Evolutionary conservation across 2,113 vertebrate species (phyloP).

Genomic region (Puntigrus tetrazona): DNA sequence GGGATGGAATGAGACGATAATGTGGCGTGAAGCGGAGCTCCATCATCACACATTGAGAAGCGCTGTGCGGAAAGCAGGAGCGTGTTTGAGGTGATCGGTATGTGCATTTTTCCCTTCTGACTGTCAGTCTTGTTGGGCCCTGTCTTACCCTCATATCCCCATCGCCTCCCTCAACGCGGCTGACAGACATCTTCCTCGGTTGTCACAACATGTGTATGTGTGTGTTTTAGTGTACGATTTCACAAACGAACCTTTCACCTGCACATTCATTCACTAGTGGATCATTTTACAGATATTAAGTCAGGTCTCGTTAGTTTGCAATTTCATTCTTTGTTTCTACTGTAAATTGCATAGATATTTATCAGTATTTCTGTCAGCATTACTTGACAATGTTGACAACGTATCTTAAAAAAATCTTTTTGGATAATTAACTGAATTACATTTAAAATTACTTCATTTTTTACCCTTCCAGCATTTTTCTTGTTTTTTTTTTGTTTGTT

Average conservation of each 20-base stretch:
- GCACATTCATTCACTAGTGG: neutral
- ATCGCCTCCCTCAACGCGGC: neutral
- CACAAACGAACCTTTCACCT: slow-evolving; percentile 11
- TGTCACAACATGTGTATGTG: slow-evolving; percentile 12
- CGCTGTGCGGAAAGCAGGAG: slow-evolving; percentile 6
- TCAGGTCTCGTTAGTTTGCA: neutral
- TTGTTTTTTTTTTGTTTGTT: neutral
- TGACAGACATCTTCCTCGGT: slow-evolving; percentile 12
- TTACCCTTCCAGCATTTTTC: neutral
- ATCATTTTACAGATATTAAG: slow-evolving; percentile 1
- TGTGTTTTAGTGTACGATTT: slow-evolving; percentile 30
- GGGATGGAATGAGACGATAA: neutral
- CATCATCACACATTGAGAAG: slow-evolving; percentile 39
- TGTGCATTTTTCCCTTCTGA: slow-evolving; percentile 28
- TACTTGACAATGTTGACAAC: no score
- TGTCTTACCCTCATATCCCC: slow-evolving; percentile 15
- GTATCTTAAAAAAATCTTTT: no score
- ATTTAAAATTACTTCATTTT: no score
- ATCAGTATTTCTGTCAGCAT: neutral
- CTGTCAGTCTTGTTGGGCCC: slow-evolving; percentile 22
- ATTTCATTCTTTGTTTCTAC: neutral
- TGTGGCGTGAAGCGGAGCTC: slow-evolving; percentile 20
- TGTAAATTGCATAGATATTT: neutral
- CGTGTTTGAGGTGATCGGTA: neutral
- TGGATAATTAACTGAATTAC: no score